These are phyloP conservation scores for Grapholita molesta DNA, from an alignment of 1,140 invertebrate genomes.

Conservation along the genomic window DNA sequence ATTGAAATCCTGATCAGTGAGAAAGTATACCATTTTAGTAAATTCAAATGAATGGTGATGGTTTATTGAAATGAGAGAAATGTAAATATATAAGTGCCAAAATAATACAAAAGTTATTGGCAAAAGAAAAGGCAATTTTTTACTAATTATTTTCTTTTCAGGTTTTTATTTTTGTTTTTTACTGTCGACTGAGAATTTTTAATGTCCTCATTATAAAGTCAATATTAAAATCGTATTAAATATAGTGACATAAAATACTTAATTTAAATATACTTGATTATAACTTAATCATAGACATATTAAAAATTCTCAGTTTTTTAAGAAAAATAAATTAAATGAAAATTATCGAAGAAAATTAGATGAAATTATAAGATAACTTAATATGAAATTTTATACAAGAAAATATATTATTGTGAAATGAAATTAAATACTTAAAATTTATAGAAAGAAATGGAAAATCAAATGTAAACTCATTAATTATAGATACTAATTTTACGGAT, in stretches of 20 bases:
- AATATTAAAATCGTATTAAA: neutral
- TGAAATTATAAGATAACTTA: neutral
- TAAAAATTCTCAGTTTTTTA: neutral
- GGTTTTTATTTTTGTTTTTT: neutral
- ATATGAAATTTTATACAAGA: neutral
- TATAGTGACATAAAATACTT: neutral
- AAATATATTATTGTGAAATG: neutral
- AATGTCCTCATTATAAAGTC: neutral
- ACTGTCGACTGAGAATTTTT: neutral
- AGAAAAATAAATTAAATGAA: neutral
- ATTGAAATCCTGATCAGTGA: too few species aligned
- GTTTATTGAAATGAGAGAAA: neutral
- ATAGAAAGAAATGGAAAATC: neutral
- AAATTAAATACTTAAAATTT: neutral
- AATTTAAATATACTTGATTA: neutral
- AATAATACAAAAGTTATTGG: neutral
- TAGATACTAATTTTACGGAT: neutral
- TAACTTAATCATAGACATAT: neutral
- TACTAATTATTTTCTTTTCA: constrained; percentile 11
- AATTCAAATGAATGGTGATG: neutral
- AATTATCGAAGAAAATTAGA: neutral
- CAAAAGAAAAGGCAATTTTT: neutral
- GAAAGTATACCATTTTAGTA: neutral
- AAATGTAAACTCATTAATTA: neutral
- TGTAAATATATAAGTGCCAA: neutral